A percentile compares a stretch with the other conserved stretches of the same genome.
These are phyloP conservation scores for Drosophila fuyamai DNA, from an alignment of 1,140 invertebrate species.

Conservation along the genomic window DNA sequence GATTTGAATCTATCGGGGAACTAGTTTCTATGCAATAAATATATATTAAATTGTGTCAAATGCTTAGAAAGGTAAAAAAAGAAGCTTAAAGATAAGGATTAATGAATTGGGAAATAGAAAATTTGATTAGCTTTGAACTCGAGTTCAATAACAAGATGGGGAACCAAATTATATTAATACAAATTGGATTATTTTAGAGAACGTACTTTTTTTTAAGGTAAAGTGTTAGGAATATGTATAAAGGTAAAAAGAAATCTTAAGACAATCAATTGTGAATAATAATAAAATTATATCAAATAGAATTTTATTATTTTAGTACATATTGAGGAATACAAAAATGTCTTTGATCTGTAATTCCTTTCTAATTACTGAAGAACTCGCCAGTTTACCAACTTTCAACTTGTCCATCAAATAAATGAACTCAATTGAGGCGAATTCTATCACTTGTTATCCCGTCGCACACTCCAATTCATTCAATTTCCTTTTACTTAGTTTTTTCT, in stretches of 20 bases:
- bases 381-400: conserved; percentile 13
- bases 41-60: background rate
- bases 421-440: conserved; percentile 26
- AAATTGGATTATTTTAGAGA: too few species aligned
- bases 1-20: conserved; percentile 12
- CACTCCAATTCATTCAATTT: conserved; percentile 37
- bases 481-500: conserved; percentile 7
- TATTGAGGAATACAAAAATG: background rate
- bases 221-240: too few species aligned
- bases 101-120: background rate
- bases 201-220: too few species aligned
- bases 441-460: conserved; percentile 28
- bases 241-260: too few species aligned
- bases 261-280: too few species aligned
- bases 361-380: background rate
- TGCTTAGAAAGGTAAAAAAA: background rate
- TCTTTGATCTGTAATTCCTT: background rate
- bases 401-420: conserved; percentile 4
- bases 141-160: too few species aligned
- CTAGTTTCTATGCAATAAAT: background rate
- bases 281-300: too few species aligned
- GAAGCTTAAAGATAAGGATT: too few species aligned
- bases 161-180: too few species aligned
- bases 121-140: too few species aligned
- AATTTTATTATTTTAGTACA: too few species aligned